Evolutionary conservation across 2,888 invertebrate genomes (phyloP).

Genomic region (Lochmaea crataegi): DNA sequence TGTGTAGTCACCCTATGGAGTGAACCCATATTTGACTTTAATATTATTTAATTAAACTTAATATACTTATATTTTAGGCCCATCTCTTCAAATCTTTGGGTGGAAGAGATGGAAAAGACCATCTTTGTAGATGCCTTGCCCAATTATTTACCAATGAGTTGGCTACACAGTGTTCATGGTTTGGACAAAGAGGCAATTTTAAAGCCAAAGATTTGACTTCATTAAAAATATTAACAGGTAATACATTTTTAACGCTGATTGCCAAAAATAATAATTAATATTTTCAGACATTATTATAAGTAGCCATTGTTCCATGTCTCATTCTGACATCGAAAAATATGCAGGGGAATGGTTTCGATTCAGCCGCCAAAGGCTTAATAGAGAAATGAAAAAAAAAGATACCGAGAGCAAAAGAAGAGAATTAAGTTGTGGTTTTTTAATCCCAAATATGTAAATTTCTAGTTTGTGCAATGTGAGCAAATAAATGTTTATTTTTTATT

Average conservation of each 20-base stretch:
- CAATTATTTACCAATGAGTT: slow-evolving; percentile 14
- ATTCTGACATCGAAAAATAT: too few species aligned
- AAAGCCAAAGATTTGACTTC: slow-evolving; percentile 6
- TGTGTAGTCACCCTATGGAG: slow-evolving; percentile 5
- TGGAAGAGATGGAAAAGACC: slow-evolving; percentile 20
- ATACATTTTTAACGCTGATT: background rate
- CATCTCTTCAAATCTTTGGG: slow-evolving; percentile 20
- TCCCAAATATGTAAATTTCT: too few species aligned
- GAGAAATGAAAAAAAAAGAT: slow-evolving; percentile 9
- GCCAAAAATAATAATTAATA: background rate
- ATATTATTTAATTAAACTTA: slow-evolving; percentile 13
- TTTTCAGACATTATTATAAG: background rate
- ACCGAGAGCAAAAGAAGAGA: background rate
- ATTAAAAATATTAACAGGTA: slow-evolving; percentile 11
- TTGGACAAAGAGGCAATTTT: background rate
- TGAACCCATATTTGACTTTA: slow-evolving; percentile 6
- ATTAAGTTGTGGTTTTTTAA: too few species aligned
- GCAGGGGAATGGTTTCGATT: too few species aligned
- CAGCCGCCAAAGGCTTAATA: slow-evolving; percentile 4
- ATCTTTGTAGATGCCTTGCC: slow-evolving; percentile 17
- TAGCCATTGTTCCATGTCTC: background rate
- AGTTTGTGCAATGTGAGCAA: too few species aligned
- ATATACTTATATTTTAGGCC: slow-evolving; percentile 11
- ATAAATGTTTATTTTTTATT: too few species aligned
- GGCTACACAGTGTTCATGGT: slow-evolving; percentile 11